Conservation (phyloP, 2,797 vertebrate species). For the Diplodus sargus region DNA sequence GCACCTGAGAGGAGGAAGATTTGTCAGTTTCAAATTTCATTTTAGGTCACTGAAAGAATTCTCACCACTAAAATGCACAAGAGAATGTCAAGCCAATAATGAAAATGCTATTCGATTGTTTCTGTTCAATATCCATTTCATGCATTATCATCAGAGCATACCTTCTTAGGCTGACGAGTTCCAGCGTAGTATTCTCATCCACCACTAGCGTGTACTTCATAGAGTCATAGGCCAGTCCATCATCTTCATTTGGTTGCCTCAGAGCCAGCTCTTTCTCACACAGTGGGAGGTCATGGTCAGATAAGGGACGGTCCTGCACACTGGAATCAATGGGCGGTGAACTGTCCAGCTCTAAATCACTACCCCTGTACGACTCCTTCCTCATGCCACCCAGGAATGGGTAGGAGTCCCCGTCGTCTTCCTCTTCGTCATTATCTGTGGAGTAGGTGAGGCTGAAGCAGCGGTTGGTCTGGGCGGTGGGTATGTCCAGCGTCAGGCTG, state of each 20-base stretch:
- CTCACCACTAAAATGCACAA: not conserved
- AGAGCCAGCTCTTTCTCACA: constrained; percentile 73
- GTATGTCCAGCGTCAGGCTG: constrained; percentile 84
- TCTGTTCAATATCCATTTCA: not conserved
- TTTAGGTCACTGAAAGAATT: not conserved
- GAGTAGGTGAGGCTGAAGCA: constrained; percentile 91
- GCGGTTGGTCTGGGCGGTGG: constrained; percentile 90
- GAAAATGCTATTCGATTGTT: not conserved
- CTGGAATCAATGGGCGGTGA: constrained; percentile 84
- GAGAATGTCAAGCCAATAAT: not conserved
- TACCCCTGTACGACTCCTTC: constrained; percentile 80
- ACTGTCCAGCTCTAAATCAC: constrained; percentile 83
- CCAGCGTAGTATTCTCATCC: constrained; percentile 98
- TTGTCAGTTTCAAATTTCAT: constrained; percentile 3
- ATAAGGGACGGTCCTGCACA: constrained; percentile 72
- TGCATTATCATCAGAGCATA: constrained; percentile 31
- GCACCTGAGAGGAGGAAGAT: constrained; percentile 77
- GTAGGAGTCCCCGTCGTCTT: constrained; percentile 79
- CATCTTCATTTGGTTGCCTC: constrained; percentile 83
- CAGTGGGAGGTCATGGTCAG: constrained; percentile 74
- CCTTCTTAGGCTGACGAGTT: constrained; percentile 95
- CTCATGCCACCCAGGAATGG: constrained; percentile 78
- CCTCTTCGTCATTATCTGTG: constrained; percentile 87
- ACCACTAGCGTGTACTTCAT: constrained; percentile 99
- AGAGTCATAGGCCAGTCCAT: constrained; percentile 94